Percentiles rank a stretch among this genome's conserved stretches.
Evolutionary conservation across 2,888 invertebrate species (phyloP).

Genomic region (Nezara viridula): DNA sequence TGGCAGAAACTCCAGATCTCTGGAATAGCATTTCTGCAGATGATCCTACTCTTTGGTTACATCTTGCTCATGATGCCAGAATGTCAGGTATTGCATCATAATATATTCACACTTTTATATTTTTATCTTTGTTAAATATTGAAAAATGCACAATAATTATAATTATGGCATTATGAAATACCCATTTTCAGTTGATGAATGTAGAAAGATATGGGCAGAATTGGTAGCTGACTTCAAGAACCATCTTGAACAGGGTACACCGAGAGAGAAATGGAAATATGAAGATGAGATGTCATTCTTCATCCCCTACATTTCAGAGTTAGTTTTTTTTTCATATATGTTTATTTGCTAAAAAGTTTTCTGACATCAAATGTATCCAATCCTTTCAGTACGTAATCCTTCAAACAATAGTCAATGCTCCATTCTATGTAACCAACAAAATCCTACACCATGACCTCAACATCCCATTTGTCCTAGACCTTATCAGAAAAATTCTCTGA

Average conservation of each 20-base stretch:
- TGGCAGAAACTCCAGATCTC: slow-evolving; percentile 38
- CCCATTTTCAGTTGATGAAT: slow-evolving; percentile 41
- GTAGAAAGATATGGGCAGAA: slow-evolving; percentile 55
- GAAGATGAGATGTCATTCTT: slow-evolving; percentile 56
- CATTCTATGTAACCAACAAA: too few relatives aligned
- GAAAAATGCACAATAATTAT: neutral
- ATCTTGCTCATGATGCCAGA: slow-evolving; percentile 37
- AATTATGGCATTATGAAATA: neutral
- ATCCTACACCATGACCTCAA: too few relatives aligned
- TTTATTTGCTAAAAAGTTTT: too few relatives aligned
- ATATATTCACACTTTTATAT: too few relatives aligned
- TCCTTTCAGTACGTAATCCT: too few relatives aligned
- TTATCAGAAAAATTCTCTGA: too few relatives aligned
- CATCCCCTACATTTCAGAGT: slow-evolving; percentile 33
- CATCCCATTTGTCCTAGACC: too few relatives aligned
- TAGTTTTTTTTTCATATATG: neutral
- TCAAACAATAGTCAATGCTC: too few relatives aligned
- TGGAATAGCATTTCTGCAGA: slow-evolving; percentile 13
- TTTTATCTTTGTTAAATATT: neutral
- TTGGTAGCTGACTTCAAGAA: slow-evolving; percentile 27
- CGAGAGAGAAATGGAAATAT: slow-evolving; percentile 56
- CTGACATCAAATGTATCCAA: too few relatives aligned
- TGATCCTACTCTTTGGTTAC: slow-evolving; percentile 20
- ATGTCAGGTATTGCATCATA: slow-evolving; percentile 28
- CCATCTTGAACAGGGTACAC: slow-evolving; percentile 4